These are phyloP conservation scores for Alectoris magna DNA, from an alignment of 2,797 vertebrate genomes.

Conservation along the genomic window DNA sequence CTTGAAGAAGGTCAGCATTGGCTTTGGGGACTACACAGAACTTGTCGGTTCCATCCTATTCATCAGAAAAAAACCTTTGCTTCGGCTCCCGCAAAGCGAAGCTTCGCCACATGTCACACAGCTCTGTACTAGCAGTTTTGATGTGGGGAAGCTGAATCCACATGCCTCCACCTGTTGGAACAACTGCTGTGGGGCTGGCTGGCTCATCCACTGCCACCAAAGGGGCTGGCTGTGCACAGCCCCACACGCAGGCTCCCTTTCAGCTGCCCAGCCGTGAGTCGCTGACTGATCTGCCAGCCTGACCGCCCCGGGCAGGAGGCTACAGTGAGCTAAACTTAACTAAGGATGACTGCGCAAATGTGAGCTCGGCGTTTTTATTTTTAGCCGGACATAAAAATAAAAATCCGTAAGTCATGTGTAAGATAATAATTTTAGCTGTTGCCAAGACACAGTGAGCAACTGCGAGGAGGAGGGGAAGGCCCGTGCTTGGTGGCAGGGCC, in stretches of 20 bases:
- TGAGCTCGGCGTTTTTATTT: slow-evolving; percentile 49
- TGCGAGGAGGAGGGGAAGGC: slow-evolving; percentile 50
- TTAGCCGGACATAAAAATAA: slow-evolving; percentile 60
- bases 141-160: not conserved
- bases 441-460: slow-evolving; percentile 60
- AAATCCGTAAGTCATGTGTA: slow-evolving; percentile 69
- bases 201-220: not conserved
- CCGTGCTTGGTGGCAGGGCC: not conserved
- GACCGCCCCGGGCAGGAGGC: not conserved
- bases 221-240: not conserved
- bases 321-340: slow-evolving; percentile 50
- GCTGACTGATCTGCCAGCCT: not conserved
- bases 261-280: not conserved
- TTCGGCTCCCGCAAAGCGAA: not conserved
- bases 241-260: not conserved
- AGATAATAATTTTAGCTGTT: slow-evolving; percentile 75
- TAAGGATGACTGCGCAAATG: slow-evolving; percentile 70
- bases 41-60: not conserved
- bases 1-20: slow-evolving; percentile 6
- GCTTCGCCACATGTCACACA: not conserved
- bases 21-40: not conserved
- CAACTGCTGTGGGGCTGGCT: not conserved
- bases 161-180: fast-evolving
- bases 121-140: not conserved
- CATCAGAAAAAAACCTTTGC: slow-evolving; percentile 14